Percentiles rank a stretch among this genome's conserved stretches.
These are phyloP conservation scores for Catocala nupta DNA, from an alignment of 2,888 invertebrate species.

Conservation along the genomic window DNA sequence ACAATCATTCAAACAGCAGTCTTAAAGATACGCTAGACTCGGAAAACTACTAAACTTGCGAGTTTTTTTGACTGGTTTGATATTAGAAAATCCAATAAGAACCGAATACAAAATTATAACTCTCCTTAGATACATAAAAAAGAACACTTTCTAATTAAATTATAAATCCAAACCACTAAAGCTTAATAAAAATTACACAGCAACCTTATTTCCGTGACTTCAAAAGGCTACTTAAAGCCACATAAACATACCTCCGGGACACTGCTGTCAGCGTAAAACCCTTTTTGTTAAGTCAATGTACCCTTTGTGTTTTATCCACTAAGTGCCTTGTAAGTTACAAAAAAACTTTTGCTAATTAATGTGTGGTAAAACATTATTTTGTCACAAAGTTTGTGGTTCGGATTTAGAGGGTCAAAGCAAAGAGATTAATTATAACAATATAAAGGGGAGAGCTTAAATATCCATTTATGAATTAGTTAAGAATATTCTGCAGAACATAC, in stretches of 20 bases:
- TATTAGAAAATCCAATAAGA: too few species aligned
- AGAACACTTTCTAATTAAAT: neutral
- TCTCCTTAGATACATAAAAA: neutral
- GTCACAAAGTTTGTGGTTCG: too few species aligned
- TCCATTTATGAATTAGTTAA: too few species aligned
- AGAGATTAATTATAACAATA: too few species aligned
- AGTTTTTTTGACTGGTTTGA: too few species aligned
- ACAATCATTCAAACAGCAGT: too few species aligned
- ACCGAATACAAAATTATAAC: too few species aligned
- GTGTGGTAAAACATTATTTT: neutral
- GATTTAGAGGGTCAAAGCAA: too few species aligned
- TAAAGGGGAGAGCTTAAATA: too few species aligned
- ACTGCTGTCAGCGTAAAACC: slow-evolving; percentile 11
- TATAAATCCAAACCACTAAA: slow-evolving; percentile 3
- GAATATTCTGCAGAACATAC: too few species aligned
- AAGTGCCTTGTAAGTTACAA: neutral
- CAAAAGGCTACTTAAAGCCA: slow-evolving; percentile 15
- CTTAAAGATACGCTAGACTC: too few species aligned
- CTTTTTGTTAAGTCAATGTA: slow-evolving; percentile 19
- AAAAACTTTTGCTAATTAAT: slow-evolving; percentile 5
- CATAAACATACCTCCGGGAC: slow-evolving; percentile 12
- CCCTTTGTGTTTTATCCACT: slow-evolving; percentile 14
- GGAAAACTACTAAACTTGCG: too few species aligned
- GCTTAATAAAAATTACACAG: neutral
- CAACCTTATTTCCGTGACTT: slow-evolving; percentile 2